phyloP scores from a whole-genome alignment of 1,140 invertebrate genomes.

The Bacillus rossius region DNA sequence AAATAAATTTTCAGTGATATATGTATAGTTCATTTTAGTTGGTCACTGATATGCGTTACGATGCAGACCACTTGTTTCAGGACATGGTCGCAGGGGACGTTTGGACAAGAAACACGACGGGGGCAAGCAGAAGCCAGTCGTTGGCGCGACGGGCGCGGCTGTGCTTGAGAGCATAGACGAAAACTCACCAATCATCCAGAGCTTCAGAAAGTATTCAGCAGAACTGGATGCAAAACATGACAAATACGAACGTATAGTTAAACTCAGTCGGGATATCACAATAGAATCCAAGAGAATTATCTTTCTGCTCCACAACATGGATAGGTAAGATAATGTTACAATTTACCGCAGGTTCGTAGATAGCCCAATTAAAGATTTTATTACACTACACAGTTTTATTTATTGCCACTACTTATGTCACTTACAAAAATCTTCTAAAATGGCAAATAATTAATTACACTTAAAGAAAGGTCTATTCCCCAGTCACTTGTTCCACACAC shows the following conservation, averaged over 20 bases:
- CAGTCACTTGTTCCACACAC: no score
- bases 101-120: slow-evolving; percentile 1
- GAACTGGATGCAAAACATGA: slow-evolving; percentile 79
- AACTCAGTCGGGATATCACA: slow-evolving; percentile 81
- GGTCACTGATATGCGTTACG: no score
- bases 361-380: no score
- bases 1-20: no score
- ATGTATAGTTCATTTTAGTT: no score
- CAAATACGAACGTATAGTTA: slow-evolving; percentile 76
- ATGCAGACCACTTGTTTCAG: no score
- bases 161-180: slow-evolving; percentile 43
- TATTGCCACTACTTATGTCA: no score
- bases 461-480: no score
- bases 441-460: no score
- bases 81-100: background rate
- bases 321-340: slow-evolving; percentile 37
- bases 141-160: slow-evolving; percentile 38
- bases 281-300: slow-evolving; percentile 90
- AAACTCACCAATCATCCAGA: slow-evolving; percentile 55
- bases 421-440: no score
- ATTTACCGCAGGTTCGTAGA: no score
- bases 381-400: no score
- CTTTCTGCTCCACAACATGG: slow-evolving; percentile 73
- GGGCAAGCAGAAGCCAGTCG: background rate
- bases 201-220: slow-evolving; percentile 59